Conservation (phyloP, 2,888 invertebrate species). For the Cephus nigrinus region DNA sequence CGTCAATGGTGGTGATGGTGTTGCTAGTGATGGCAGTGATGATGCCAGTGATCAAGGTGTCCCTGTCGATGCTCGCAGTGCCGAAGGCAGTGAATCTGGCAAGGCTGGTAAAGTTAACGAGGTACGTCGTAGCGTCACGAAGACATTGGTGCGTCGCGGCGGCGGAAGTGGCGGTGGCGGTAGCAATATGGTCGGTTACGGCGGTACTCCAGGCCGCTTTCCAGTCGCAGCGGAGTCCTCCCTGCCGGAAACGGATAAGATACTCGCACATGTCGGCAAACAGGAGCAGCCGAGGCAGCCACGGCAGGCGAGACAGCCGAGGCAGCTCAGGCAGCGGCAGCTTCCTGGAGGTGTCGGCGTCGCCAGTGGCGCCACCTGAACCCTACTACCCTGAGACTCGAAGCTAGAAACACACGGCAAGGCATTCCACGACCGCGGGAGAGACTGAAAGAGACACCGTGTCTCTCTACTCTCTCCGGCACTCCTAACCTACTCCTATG, state of each 20-base stretch:
- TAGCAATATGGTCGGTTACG: not conserved
- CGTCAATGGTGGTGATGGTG: not conserved
- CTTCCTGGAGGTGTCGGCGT: not conserved
- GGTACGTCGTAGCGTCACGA: conserved; percentile 16
- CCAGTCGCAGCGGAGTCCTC: not conserved
- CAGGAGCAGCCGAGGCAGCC: not conserved
- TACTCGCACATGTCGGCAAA: not conserved
- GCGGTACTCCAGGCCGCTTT: not conserved
- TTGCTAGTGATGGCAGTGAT: conserved; percentile 2
- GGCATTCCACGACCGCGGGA: conserved; percentile 37
- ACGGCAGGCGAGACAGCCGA: not conserved
- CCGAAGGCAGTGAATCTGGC: not conserved
- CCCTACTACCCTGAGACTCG: conserved; percentile 15
- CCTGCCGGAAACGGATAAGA: not conserved
- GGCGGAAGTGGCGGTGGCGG: not conserved
- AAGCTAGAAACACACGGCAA: conserved; percentile 38
- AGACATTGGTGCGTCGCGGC: conserved; percentile 14
- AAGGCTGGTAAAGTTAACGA: not conserved
- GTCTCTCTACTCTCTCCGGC: conserved; percentile 5
- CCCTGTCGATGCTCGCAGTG: not conserved
- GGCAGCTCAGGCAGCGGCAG: not conserved
- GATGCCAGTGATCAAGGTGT: conserved; percentile 5
- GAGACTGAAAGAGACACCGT: conserved; percentile 21
- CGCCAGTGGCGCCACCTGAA: conserved; percentile 41
- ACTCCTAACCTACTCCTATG: conserved; percentile 7